These are phyloP conservation scores for Miichthys miiuy DNA, from an alignment of 2,797 vertebrate species.

Conservation along the genomic window DNA sequence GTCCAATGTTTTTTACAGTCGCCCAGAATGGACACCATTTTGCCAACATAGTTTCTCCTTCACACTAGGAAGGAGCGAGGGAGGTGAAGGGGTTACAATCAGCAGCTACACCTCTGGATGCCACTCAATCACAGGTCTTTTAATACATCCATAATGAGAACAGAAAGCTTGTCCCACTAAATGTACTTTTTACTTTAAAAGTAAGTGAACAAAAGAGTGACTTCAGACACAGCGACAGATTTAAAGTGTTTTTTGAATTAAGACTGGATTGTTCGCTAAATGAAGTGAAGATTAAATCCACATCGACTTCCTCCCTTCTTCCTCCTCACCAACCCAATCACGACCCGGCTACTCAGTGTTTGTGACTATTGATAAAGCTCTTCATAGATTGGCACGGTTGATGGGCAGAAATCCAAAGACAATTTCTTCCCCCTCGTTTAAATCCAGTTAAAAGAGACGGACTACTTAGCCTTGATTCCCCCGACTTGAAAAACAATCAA, in stretches of 20 bases:
- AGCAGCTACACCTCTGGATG: too few relatives aligned
- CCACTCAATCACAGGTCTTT: too few relatives aligned
- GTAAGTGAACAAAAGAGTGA: background rate
- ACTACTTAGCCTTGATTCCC: conserved; percentile 13
- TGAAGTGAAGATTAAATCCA: conserved; percentile 29
- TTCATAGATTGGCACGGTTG: background rate
- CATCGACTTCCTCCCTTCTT: background rate
- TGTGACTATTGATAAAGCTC: conserved; percentile 26
- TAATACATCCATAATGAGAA: too few relatives aligned
- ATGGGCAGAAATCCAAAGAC: conserved; percentile 16
- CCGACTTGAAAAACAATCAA: conserved; percentile 37
- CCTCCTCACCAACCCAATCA: conserved; percentile 12
- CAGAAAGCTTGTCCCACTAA: background rate
- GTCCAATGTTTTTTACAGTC: too few relatives aligned
- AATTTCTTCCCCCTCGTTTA: conserved; percentile 10
- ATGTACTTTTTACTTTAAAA: background rate
- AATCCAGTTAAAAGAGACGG: conserved; percentile 27
- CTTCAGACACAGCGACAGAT: background rate
- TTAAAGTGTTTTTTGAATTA: background rate
- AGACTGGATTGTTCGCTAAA: conserved; percentile 1
- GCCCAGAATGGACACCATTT: too few relatives aligned
- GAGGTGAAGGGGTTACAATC: too few relatives aligned
- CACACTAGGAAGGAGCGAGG: too few relatives aligned
- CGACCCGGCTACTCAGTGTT: background rate
- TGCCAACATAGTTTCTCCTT: too few relatives aligned